A percentile compares a stretch with the other conserved stretches of the same genome.
phyloP scores from a whole-genome alignment of 2,888 invertebrate species.

The Nephrocerus scutellatus region DNA sequence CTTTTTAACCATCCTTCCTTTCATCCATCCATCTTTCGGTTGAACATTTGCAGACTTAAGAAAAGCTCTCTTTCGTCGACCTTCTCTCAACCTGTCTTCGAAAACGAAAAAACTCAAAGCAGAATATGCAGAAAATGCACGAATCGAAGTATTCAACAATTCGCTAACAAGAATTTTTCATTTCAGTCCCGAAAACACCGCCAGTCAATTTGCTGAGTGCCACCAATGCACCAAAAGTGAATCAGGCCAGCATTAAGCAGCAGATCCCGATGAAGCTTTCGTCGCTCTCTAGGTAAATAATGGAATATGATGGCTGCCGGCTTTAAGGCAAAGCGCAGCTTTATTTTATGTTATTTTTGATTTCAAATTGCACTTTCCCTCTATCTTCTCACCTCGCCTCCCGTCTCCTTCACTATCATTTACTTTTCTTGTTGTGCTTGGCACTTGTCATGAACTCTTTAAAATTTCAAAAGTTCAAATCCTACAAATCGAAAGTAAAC shows the following conservation, averaged over 20 bases:
- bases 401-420: too few species aligned
- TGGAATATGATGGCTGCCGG: not conserved
- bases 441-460: too few species aligned
- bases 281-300: slow-evolving; percentile 46
- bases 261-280: slow-evolving; percentile 85
- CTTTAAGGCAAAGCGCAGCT: slow-evolving; percentile 30
- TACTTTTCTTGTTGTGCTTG: too few species aligned
- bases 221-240: slow-evolving; percentile 69
- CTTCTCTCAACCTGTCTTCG: slow-evolving; percentile 14
- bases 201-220: slow-evolving; percentile 71
- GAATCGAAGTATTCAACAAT: slow-evolving; percentile 15
- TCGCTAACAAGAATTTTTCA: slow-evolving; percentile 20
- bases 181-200: slow-evolving; percentile 50
- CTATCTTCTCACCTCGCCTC: too few species aligned
- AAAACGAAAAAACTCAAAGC: slow-evolving; percentile 7
- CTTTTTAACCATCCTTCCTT: not conserved
- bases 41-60: slow-evolving; percentile 18
- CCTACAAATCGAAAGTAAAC: too few species aligned
- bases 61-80: slow-evolving; percentile 22
- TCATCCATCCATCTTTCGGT: not conserved
- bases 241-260: slow-evolving; percentile 65
- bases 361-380: too few species aligned
- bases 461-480: too few species aligned
- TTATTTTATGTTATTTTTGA: slow-evolving; percentile 26
- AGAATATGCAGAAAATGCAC: slow-evolving; percentile 16